phyloP scores from a whole-genome alignment of 2,797 vertebrate genomes.

The Myoxocephalus aenaeus region DNA sequence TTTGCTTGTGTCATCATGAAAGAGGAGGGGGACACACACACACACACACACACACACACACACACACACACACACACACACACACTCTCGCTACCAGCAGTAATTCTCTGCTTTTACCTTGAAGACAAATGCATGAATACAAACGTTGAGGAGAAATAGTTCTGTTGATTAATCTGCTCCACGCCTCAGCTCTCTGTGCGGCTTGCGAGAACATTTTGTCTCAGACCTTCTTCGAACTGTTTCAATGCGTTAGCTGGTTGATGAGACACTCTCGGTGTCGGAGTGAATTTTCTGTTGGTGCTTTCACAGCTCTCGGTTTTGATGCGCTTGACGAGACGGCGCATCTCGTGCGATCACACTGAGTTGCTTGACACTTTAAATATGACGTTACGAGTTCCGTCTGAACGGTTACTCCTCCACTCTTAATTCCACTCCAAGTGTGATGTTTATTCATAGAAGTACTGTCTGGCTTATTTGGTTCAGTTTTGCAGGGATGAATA shows the following conservation, averaged over 20 bases:
- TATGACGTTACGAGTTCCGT: conserved; percentile 38
- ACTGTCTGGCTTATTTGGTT: not conserved
- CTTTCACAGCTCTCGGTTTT: conserved; percentile 46
- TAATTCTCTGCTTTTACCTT: not conserved
- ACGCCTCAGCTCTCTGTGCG: not conserved
- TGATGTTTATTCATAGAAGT: conserved; percentile 3
- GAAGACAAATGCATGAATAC: not conserved
- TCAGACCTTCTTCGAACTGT: conserved; percentile 37
- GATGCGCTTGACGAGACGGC: conserved; percentile 39
- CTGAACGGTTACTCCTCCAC: conserved; percentile 37
- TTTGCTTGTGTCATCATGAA: not conserved
- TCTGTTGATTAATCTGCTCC: not conserved
- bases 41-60: not conserved
- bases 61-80: not conserved
- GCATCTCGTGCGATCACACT: conserved; percentile 51
- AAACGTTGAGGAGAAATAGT: not conserved
- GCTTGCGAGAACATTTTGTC: conserved; percentile 19
- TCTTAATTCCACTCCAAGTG: conserved; percentile 12
- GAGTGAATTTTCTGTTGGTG: conserved; percentile 46
- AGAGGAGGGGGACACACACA: no score
- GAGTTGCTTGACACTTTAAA: conserved; percentile 39
- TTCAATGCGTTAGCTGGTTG: conserved; percentile 23
- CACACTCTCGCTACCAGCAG: not conserved
- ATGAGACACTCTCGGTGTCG: conserved; percentile 37
- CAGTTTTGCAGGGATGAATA: not conserved